Percentiles rank a stretch among this genome's conserved stretches.
phyloP scores from a whole-genome alignment of 2,113 vertebrate species.

The Hippocampus abdominalis region DNA sequence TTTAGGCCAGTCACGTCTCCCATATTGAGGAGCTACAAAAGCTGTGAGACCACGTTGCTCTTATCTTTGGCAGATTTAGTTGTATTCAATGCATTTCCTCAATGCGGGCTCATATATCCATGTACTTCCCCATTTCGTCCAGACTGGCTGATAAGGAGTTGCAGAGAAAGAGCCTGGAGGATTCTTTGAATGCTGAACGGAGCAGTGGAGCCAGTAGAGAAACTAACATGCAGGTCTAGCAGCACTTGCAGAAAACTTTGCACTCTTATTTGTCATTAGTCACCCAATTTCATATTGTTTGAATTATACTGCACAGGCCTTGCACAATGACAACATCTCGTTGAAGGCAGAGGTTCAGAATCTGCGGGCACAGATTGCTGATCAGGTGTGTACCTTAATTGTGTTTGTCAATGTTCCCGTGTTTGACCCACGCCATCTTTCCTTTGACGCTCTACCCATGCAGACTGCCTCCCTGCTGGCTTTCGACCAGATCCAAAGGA shows the following conservation, averaged over 20 bases:
- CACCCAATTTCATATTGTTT: background rate
- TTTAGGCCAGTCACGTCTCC: constrained; percentile 74
- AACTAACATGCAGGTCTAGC: constrained; percentile 71
- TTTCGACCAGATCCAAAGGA: constrained; percentile 71
- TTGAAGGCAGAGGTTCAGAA: constrained; percentile 87
- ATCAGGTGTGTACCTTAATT: constrained; percentile 76
- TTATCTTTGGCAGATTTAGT: constrained; percentile 11
- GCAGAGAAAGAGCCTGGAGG: constrained; percentile 76
- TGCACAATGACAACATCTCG: constrained; percentile 87
- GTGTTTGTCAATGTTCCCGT: background rate
- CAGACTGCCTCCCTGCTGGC: constrained; percentile 67
- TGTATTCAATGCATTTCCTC: background rate
- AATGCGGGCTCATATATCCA: background rate
- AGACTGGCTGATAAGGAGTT: constrained; percentile 76
- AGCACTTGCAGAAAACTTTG: background rate
- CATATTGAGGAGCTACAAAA: constrained; percentile 95
- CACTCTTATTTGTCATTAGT: constrained; percentile 16
- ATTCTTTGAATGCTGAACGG: constrained; percentile 75
- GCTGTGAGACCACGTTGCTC: constrained; percentile 77
- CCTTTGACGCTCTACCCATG: constrained; percentile 5
- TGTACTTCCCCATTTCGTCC: background rate
- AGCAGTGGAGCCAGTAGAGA: constrained; percentile 72
- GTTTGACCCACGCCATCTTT: constrained; percentile 18
- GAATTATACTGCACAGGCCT: constrained; percentile 66
- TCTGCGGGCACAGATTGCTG: constrained; percentile 84